Conservation (phyloP, 2,797 vertebrate species). For the Tokudaia muenninki region DNA sequence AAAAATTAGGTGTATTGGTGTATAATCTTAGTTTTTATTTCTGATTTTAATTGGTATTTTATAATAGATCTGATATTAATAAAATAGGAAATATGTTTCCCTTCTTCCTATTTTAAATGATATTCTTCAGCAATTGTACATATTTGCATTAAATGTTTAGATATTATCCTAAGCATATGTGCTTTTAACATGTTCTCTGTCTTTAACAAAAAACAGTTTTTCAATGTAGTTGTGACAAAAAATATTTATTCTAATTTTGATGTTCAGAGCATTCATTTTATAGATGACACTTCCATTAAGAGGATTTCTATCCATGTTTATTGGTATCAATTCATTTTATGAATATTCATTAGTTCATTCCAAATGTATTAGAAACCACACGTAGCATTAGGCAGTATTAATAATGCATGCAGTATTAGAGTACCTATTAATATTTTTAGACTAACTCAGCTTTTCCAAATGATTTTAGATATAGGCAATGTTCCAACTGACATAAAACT, state of each 20-base stretch:
- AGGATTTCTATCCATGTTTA: background rate
- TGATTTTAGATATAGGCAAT: conserved; percentile 70
- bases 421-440: conserved; percentile 79
- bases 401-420: conserved; percentile 68
- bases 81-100: background rate
- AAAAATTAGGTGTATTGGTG: background rate
- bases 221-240: background rate
- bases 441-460: conserved; percentile 68
- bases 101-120: background rate
- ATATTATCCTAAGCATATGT: background rate
- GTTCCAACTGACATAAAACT: conserved; percentile 68
- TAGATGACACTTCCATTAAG: conserved; percentile 3
- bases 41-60: background rate
- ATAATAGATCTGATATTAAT: background rate
- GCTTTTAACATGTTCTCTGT: background rate
- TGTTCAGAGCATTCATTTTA: conserved; percentile 28
- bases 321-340: conserved; percentile 55
- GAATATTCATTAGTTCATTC: conserved; percentile 70
- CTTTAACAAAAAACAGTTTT: background rate
- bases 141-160: background rate
- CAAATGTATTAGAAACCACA: conserved; percentile 44
- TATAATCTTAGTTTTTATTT: background rate
- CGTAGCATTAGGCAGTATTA: conserved; percentile 60
- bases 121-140: conserved; percentile 4
- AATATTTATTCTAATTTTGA: conserved; percentile 33